Conservation (phyloP, 2,113 vertebrate species). For the Ctenodactylus gundi region DNA sequence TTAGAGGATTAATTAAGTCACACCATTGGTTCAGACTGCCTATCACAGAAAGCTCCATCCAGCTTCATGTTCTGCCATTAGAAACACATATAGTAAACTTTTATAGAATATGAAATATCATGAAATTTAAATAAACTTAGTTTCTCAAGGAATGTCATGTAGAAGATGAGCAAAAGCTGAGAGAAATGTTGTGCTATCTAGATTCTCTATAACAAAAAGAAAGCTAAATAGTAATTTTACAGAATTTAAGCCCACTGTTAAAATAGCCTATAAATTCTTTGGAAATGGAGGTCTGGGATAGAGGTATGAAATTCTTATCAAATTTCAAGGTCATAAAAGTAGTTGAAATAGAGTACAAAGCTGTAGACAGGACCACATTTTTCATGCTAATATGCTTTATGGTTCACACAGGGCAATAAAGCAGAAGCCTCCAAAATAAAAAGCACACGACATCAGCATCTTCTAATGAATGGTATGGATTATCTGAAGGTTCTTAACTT, state of each 20-base stretch:
- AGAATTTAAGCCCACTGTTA: not conserved
- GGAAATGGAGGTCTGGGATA: not conserved
- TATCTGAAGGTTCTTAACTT: conserved; percentile 10
- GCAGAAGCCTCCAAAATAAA: not conserved
- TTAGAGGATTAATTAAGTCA: conserved; percentile 68
- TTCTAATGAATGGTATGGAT: conserved; percentile 31
- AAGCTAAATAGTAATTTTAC: conserved; percentile 32
- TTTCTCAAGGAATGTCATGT: conserved; percentile 63
- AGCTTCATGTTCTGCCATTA: conserved; percentile 67
- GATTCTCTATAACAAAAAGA: conserved; percentile 72
- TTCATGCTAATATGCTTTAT: conserved; percentile 53
- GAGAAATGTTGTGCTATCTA: conserved; percentile 58
- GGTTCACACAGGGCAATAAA: conserved; percentile 35
- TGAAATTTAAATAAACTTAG: conserved; percentile 76
- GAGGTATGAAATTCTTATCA: conserved; percentile 22
- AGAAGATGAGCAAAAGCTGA: conserved; percentile 39
- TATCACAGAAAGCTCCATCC: conserved; percentile 70
- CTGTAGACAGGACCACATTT: not conserved
- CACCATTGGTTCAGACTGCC: conserved; percentile 70
- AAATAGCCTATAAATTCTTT: conserved; percentile 49
- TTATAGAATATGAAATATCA: conserved; percentile 73
- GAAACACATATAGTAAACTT: conserved; percentile 78
- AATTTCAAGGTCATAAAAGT: conserved; percentile 75
- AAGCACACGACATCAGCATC: not conserved
- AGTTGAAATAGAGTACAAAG: conserved; percentile 44